A percentile compares a stretch with the other conserved stretches of the same genome.
Conservation (phyloP, 2,797 vertebrate species). For the Malurus splendens region DNA sequence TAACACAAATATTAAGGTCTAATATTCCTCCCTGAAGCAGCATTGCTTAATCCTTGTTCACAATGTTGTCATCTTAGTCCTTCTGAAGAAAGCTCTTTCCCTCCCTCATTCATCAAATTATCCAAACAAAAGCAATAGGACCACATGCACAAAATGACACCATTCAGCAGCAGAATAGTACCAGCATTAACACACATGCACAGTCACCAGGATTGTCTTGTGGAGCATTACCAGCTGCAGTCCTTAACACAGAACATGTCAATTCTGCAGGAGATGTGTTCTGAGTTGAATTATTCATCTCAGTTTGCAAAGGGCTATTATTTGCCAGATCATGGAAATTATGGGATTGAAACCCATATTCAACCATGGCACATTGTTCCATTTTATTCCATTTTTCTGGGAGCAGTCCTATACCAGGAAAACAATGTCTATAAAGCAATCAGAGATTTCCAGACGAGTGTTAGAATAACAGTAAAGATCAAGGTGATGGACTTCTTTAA, state of each 20-base stretch:
- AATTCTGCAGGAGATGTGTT: background rate
- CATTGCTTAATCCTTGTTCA: background rate
- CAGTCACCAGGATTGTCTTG: background rate
- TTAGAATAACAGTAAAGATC: background rate
- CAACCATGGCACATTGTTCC: background rate
- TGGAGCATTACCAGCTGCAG: background rate
- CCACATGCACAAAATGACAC: background rate
- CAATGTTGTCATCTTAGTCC: background rate
- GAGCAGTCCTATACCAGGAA: background rate
- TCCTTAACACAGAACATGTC: background rate
- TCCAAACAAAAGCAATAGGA: background rate
- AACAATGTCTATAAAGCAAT: background rate
- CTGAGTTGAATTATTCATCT: background rate
- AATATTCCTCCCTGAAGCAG: constrained; percentile 1
- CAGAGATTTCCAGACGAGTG: background rate
- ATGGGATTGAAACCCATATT: background rate
- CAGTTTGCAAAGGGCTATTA: background rate
- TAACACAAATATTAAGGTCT: background rate
- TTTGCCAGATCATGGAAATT: background rate
- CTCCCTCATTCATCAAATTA: background rate
- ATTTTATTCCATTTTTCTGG: background rate
- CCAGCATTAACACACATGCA: background rate
- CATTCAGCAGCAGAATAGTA: background rate
- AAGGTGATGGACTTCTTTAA: background rate
- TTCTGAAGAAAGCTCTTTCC: background rate